A percentile compares a stretch with the other conserved stretches of the same genome.
These are phyloP conservation scores for Beroe forskalii DNA, from an alignment of 37 sponge, comb jelly and placozoan genomes.

Conservation along the genomic window DNA sequence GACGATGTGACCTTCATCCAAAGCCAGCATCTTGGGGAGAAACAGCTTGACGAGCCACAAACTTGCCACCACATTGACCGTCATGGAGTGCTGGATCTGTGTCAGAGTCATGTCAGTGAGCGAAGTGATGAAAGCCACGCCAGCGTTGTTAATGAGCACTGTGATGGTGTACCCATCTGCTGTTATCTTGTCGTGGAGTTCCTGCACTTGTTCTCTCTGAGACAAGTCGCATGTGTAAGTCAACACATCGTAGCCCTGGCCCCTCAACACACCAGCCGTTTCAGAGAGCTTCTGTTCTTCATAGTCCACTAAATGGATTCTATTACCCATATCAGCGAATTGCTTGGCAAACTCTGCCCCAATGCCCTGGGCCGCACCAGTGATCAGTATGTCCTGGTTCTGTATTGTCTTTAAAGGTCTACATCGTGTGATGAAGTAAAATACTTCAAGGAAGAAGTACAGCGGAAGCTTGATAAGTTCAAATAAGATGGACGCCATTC, in stretches of 20 bases:
- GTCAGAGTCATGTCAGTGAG: not conserved
- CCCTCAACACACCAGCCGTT: not conserved
- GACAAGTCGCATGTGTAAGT: slow-evolving; percentile 45
- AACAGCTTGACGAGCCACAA: slow-evolving; percentile 47
- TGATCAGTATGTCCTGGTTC: slow-evolving; percentile 1
- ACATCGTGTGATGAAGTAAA: slow-evolving; percentile 19
- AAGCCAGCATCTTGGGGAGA: slow-evolving; percentile 23
- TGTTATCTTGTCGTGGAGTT: not conserved
- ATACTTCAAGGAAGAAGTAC: not conserved
- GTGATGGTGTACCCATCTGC: slow-evolving; percentile 8
- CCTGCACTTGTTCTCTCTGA: not conserved
- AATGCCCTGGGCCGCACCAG: slow-evolving; percentile 55
- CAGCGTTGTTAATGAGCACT: slow-evolving; percentile 60
- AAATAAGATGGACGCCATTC: not conserved
- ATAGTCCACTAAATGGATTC: not conserved
- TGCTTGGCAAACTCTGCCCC: slow-evolving; percentile 49
- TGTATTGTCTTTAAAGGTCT: not conserved
- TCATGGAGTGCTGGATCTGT: slow-evolving; percentile 17
- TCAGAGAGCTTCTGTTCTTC: not conserved
- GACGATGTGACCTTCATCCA: slow-evolving; percentile 20
- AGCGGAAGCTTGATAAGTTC: not conserved
- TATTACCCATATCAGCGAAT: slow-evolving; percentile 47
- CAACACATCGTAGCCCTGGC: not conserved
- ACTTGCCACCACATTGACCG: not conserved
- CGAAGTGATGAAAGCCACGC: not conserved